Percentiles rank a stretch among this genome's conserved stretches.
phyloP scores from a whole-genome alignment of 2,113 vertebrate genomes.

The Dasyurus viverrinus region DNA sequence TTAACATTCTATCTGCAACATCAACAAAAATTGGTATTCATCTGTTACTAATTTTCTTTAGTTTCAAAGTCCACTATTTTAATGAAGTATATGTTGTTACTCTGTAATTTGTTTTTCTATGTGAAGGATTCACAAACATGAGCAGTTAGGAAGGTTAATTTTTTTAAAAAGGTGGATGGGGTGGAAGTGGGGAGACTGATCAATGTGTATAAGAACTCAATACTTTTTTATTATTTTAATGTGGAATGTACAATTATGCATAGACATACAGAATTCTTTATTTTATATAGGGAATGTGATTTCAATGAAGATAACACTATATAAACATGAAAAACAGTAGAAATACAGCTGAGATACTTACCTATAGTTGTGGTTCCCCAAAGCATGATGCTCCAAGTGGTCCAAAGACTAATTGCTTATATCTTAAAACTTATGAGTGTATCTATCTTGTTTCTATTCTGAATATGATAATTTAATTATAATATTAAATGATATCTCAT shows the following conservation, averaged over 20 bases:
- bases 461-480: conserved; percentile 26
- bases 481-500: conserved; percentile 3
- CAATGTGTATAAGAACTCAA: neutral
- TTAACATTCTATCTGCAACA: conserved; percentile 54
- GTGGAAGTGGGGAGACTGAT: too few species aligned
- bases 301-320: neutral
- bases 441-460: conserved; percentile 12
- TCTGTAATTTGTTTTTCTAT: neutral
- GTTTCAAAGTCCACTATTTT: conserved; percentile 50
- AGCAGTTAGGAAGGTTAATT: neutral
- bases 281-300: neutral
- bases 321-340: neutral
- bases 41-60: conserved; percentile 64
- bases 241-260: neutral
- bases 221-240: conserved; percentile 4
- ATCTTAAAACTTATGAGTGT: neutral
- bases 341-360: conserved; percentile 12
- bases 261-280: neutral
- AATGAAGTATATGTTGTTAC: conserved; percentile 50
- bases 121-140: conserved; percentile 46
- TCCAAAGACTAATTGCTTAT: neutral
- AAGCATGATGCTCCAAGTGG: neutral
- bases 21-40: conserved; percentile 55
- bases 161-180: neutral
- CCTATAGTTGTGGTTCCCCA: neutral